These are phyloP conservation scores for Pituophis catenifer DNA, from an alignment of 2,113 vertebrate genomes.

Conservation along the genomic window DNA sequence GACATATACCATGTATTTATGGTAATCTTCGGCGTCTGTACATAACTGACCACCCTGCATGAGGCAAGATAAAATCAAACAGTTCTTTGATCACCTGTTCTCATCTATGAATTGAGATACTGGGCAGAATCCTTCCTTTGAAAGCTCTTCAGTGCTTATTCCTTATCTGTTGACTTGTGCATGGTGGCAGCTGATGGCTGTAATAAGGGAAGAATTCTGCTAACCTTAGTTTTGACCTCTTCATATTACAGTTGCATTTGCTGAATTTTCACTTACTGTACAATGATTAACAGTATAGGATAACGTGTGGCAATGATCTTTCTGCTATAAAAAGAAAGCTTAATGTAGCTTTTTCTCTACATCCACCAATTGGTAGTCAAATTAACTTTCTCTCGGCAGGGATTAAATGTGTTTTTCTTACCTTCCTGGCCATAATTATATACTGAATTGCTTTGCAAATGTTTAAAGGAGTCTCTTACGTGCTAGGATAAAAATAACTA, in stretches of 20 bases:
- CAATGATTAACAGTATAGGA: not conserved
- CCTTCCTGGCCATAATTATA: not conserved
- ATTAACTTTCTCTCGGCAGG: not conserved
- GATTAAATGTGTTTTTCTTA: not conserved
- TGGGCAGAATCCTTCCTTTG: not conserved
- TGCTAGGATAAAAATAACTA: slow-evolving; percentile 19
- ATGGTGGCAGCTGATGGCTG: not conserved
- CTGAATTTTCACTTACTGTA: not conserved
- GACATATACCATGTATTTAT: not conserved
- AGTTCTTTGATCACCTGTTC: not conserved
- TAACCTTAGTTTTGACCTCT: not conserved
- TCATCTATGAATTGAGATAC: not conserved
- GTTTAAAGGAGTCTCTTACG: accelerated
- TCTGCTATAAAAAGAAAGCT: not conserved
- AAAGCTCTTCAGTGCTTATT: not conserved
- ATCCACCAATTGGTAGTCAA: not conserved
- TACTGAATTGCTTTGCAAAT: not conserved
- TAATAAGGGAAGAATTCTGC: not conserved
- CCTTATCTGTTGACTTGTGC: not conserved
- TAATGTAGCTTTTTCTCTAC: not conserved
- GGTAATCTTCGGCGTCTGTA: not conserved
- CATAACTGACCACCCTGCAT: not conserved
- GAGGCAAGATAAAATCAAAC: not conserved
- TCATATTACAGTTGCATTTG: not conserved
- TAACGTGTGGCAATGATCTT: not conserved